phyloP scores from a whole-genome alignment of 2,888 invertebrate species.

The Plebejus argus region DNA sequence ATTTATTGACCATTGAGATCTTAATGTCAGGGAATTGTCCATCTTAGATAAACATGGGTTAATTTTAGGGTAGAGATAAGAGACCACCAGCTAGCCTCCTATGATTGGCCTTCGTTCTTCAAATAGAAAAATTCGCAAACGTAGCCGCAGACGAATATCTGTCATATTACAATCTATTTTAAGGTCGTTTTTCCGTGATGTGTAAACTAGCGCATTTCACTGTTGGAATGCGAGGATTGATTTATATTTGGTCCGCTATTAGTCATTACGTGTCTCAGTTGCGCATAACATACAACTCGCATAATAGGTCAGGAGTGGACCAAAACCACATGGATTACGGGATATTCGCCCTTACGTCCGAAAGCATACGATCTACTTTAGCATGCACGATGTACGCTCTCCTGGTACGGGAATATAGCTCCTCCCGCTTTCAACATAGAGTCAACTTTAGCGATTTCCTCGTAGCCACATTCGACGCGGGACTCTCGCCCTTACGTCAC shows the following conservation, averaged over 20 bases:
- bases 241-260: constrained; percentile 14
- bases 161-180: neutral
- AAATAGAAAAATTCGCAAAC: neutral
- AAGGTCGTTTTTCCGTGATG: neutral
- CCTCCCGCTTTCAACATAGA: neutral
- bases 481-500: constrained; percentile 7
- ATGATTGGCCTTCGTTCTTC: neutral
- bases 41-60: too few relatives aligned
- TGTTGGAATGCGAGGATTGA: constrained; percentile 5
- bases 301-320: constrained; percentile 33
- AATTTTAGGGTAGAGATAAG: too few relatives aligned
- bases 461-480: neutral
- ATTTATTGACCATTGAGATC: too few relatives aligned
- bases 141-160: neutral
- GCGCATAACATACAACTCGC: constrained; percentile 32
- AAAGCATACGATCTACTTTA: neutral
- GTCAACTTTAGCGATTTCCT: neutral
- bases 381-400: neutral
- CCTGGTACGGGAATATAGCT: neutral
- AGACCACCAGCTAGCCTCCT: neutral
- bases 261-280: constrained; percentile 26
- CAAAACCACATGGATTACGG: neutral
- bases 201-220: neutral
- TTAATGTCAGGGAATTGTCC: too few relatives aligned
- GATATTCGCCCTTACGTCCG: neutral